Conservation (phyloP, 1,140 invertebrate species). For the Diprion similis region DNA sequence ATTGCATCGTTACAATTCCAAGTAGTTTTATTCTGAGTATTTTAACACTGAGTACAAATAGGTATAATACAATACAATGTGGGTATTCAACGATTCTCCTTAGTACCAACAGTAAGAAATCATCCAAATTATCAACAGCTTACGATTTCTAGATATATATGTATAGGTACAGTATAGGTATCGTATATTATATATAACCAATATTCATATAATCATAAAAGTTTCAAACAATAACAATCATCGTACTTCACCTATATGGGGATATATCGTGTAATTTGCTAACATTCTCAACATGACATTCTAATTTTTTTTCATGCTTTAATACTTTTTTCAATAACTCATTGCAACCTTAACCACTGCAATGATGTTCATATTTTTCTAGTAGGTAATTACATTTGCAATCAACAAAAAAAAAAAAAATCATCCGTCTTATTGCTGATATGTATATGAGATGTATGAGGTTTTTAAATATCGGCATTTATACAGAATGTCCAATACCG, state of each 20-base stretch:
- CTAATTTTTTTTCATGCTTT: no score
- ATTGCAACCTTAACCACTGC: no score
- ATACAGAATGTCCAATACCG: no score
- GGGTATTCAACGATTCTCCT: not conserved
- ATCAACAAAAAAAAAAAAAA: no score
- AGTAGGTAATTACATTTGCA: no score
- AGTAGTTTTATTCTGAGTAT: constrained; percentile 36
- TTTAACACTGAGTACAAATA: constrained; percentile 39
- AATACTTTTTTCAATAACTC: no score
- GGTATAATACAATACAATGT: constrained; percentile 15
- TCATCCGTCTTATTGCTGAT: no score
- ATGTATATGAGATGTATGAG: no score
- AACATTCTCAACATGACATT: no score
- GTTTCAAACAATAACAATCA: not conserved
- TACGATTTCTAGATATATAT: not conserved
- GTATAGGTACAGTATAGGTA: not conserved
- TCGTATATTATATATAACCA: not conserved
- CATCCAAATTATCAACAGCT: not conserved
- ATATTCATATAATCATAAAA: not conserved
- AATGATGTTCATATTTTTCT: no score
- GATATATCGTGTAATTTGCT: not conserved
- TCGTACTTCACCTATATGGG: not conserved
- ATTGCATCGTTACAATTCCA: no score
- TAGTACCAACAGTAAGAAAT: not conserved
- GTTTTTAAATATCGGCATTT: no score